Evolutionary conservation across 2,113 vertebrate species (phyloP).

Genomic region (Australoheros scitulus): DNA sequence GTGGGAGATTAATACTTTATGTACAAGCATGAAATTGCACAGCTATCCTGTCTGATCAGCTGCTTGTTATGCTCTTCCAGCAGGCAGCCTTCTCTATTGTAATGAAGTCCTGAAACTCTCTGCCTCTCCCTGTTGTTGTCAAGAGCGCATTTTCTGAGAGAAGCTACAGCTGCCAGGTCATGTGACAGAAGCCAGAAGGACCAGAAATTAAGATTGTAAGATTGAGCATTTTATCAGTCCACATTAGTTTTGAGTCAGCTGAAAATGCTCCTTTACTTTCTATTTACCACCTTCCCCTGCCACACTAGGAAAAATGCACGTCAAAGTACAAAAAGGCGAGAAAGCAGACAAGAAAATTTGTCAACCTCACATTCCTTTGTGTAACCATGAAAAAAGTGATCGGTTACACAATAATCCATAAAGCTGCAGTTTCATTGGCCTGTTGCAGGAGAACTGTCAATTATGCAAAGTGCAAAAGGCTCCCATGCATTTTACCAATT

Average conservation of each 20-base stretch:
- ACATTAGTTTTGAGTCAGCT: background rate
- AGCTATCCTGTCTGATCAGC: slow-evolving; percentile 51
- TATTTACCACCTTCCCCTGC: background rate
- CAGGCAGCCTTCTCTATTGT: slow-evolving; percentile 53
- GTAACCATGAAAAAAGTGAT: slow-evolving; percentile 44
- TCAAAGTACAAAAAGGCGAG: background rate
- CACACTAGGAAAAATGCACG: background rate
- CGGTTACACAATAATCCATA: slow-evolving; percentile 52
- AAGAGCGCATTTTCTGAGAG: slow-evolving; percentile 78
- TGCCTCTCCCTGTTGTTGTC: slow-evolving; percentile 70
- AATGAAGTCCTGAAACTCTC: slow-evolving; percentile 69
- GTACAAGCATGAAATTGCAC: slow-evolving; percentile 69
- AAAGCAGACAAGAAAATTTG: background rate
- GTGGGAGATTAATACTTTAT: slow-evolving; percentile 32
- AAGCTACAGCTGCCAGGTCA: slow-evolving; percentile 83
- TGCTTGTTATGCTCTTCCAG: slow-evolving; percentile 57
- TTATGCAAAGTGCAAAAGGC: background rate
- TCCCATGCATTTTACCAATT: background rate
- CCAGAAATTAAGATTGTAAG: slow-evolving; percentile 7
- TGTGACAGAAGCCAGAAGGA: slow-evolving; percentile 79
- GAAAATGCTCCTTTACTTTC: slow-evolving; percentile 21
- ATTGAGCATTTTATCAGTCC: slow-evolving; percentile 21
- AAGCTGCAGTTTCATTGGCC: slow-evolving; percentile 39
- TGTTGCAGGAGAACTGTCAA: background rate
- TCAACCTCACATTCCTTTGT: slow-evolving; percentile 38